Base-by-base conservation (phyloP, 2,888 invertebrate genomes). In the Elmis aenea region DNA sequence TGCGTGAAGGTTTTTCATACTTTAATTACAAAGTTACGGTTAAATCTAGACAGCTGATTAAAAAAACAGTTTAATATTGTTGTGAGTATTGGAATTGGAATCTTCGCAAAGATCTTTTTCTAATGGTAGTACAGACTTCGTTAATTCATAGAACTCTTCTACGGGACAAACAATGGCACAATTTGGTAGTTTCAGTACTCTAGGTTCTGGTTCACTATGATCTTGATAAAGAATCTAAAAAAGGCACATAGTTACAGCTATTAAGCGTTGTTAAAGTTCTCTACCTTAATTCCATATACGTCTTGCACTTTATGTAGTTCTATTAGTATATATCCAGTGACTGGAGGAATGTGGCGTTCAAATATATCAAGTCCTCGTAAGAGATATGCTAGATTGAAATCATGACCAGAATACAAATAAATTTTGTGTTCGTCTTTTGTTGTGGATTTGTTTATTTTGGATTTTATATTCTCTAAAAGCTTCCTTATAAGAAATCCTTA, bases 371-470 rank as follows among this genome's bases (percentile, higher is more conserved):
- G 57, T 15, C 70, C 62, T 6, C 55, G 53, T 9, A 75, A 56
- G 8, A 75, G 31, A 8, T 69, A 59, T 1, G 70, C 67, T 3
- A 77, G 54, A 10, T 74, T 76, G 1, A 69, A 67, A 48, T 77
- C 77, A 52, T 77, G 77, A 2, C 67, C 72, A 5, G 72, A 67
- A 50, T 69, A 73, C 8, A 61, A 37, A 28, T 6, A 6, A 18
- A 18, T 18, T 18, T 18, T 6, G 18, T 18, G 18, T 5, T n/a
- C n/a, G n/a, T n/a, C n/a, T n/a, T n/a, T n/a, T 15, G 79, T 2
- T 32, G 45, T 33, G 47, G 34, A 8, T 6, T 41, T 33, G 9
- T 33, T 33, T 13, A 39, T 34, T 45, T 47, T 49, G 15, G 11
- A 11, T 3, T 30, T 9, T 15, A 37, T 35, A 29, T 45, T 37